Evolutionary conservation across 2,888 invertebrate species (phyloP).

Genomic region (Julus scandinavius): DNA sequence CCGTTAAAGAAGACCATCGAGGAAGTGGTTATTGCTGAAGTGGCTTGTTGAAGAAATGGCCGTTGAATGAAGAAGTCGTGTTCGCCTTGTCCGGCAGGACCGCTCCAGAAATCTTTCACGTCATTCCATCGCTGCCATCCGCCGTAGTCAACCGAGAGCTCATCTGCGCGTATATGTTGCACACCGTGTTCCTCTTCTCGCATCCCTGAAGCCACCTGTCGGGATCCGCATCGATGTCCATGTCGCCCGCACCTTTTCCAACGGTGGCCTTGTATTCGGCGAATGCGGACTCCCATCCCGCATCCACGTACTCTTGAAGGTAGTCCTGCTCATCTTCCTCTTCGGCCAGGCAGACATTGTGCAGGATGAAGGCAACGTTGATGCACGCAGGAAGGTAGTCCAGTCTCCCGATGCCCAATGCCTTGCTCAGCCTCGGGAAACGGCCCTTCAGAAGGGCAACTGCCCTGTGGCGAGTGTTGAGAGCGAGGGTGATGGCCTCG

Average conservation of each 20-base stretch:
- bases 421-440: constrained; percentile 34
- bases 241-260: not conserved
- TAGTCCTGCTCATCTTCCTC: constrained; percentile 45
- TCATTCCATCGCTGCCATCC: not conserved
- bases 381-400: constrained; percentile 51
- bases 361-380: constrained; percentile 50
- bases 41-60: no score
- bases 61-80: not conserved
- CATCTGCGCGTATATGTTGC: not conserved
- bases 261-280: constrained; percentile 1
- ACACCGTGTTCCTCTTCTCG: constrained; percentile 44
- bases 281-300: constrained; percentile 22
- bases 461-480: not conserved
- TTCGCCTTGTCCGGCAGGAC: no score
- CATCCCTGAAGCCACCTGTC: constrained; percentile 48
- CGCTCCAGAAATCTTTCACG: no score
- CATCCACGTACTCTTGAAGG: constrained; percentile 26
- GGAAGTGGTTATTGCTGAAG: no score
- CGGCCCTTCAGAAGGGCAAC: constrained; percentile 49
- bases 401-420: constrained; percentile 25
- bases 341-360: constrained; percentile 51
- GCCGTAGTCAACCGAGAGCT: not conserved
- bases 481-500: not conserved
- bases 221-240: constrained; percentile 37
- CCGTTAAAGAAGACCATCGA: no score